Percentiles rank a stretch among this genome's conserved stretches.
These are phyloP conservation scores for Chaetops frenatus DNA, from an alignment of 2,113 vertebrate genomes.

Conservation along the genomic window DNA sequence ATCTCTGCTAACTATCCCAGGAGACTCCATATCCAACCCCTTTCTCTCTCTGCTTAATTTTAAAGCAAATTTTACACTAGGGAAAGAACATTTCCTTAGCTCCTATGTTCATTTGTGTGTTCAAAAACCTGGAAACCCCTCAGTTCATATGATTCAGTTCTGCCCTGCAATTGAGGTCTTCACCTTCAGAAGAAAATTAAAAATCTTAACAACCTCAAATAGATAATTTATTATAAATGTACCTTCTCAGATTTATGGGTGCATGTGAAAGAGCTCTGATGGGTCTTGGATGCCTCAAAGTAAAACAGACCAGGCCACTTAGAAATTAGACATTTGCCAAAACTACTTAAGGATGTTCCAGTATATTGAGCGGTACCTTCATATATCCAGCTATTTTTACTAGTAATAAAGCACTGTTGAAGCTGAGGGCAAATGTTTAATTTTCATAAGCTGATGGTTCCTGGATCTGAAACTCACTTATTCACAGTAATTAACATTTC, in stretches of 20 bases:
- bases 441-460: neutral
- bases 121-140: neutral
- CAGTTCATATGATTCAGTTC: neutral
- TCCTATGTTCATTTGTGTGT: neutral
- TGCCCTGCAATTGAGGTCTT: neutral
- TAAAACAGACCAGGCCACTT: neutral
- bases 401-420: neutral
- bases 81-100: neutral
- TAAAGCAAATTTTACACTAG: neutral
- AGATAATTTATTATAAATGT: neutral
- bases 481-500: neutral
- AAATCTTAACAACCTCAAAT: neutral
- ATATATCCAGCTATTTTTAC: neutral
- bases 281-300: neutral
- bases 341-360: neutral
- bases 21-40: neutral
- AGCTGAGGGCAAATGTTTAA: neutral
- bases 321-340: neutral
- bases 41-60: neutral
- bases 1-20: neutral
- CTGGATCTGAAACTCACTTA: neutral
- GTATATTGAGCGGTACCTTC: neutral
- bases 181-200: neutral
- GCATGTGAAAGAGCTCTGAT: neutral
- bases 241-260: neutral